Evolutionary conservation across 2,888 invertebrate genomes (phyloP).

Genomic region (Stenodera caucasica): DNA sequence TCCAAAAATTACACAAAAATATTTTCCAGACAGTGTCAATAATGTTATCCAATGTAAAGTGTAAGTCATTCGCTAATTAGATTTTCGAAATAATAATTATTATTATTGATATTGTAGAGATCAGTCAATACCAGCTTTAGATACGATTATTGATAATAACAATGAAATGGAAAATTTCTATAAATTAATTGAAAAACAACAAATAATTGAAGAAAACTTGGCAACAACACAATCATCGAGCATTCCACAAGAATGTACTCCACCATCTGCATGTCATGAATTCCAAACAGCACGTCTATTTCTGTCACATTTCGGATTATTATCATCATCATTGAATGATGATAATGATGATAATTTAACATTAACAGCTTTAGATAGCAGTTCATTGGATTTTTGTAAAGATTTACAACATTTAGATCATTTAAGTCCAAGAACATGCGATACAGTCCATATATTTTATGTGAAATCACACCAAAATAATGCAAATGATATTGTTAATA

Average conservation of each 20-base stretch:
- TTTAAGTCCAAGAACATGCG: conserved; percentile 82
- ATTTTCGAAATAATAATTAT: too few species aligned
- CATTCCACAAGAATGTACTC: conserved; percentile 69
- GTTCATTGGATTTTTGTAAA: conserved; percentile 69
- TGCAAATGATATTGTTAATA: conserved; percentile 78
- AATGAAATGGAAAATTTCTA: conserved; percentile 67
- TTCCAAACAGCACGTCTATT: conserved; percentile 95
- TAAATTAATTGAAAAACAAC: conserved; percentile 72
- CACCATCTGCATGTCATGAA: conserved; percentile 83
- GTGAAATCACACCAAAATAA: conserved; percentile 82
- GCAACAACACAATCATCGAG: conserved; percentile 37
- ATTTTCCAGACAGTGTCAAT: conserved; percentile 80
- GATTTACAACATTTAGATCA: conserved; percentile 85
- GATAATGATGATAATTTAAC: conserved; percentile 56
- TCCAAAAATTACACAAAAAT: conserved; percentile 70
- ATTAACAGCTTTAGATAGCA: conserved; percentile 72
- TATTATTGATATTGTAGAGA: conserved; percentile 62
- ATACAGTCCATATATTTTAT: conserved; percentile 94
- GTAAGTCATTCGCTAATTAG: conserved; percentile 59
- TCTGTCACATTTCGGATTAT: conserved; percentile 92
- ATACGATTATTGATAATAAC: conserved; percentile 66
- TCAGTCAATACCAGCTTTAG: conserved; percentile 85
- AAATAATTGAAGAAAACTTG: conserved; percentile 53
- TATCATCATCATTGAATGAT: conserved; percentile 62
- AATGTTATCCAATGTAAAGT: conserved; percentile 79